A percentile compares a stretch with the other conserved stretches of the same genome.
phyloP scores from a whole-genome alignment of 2,888 invertebrate species.

The Syrphus vitripennis region DNA sequence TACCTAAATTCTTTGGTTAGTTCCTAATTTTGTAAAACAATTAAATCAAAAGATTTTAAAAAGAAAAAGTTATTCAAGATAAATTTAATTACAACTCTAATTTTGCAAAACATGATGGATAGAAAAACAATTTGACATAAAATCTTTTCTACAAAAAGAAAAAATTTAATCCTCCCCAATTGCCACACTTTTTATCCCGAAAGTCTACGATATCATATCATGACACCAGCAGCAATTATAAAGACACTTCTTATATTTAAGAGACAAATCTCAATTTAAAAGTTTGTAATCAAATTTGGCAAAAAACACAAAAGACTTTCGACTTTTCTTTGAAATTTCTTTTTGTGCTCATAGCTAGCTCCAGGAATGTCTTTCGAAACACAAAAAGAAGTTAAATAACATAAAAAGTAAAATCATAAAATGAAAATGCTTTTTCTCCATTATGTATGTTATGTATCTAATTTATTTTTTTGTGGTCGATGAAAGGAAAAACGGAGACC shows the following conservation, averaged over 20 bases:
- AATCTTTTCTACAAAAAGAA: neutral
- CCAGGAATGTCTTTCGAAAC: conserved; percentile 11
- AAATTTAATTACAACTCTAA: neutral
- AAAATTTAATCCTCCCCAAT: too few relatives aligned
- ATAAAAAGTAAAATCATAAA: neutral
- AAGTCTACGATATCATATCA: neutral
- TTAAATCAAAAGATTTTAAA: neutral
- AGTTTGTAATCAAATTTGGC: conserved; percentile 30
- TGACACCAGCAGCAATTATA: conserved; percentile 10
- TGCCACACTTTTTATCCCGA: too few relatives aligned
- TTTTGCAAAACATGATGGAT: neutral
- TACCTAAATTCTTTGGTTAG: neutral
- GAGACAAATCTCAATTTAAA: conserved; percentile 20
- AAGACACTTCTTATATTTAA: neutral
- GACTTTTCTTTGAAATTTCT: neutral
- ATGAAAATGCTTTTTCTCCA: conserved; percentile 10
- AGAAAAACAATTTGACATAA: neutral
- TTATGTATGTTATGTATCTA: conserved; percentile 46
- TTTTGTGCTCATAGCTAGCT: neutral
- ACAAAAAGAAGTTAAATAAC: neutral
- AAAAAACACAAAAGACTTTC: conserved; percentile 15
- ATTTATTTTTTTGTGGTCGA: conserved; percentile 48
- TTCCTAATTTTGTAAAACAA: neutral
- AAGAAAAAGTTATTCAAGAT: neutral
- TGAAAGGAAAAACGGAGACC: neutral